phyloP scores from a whole-genome alignment of 2,113 vertebrate species.

The Amblyornis subalaris region DNA sequence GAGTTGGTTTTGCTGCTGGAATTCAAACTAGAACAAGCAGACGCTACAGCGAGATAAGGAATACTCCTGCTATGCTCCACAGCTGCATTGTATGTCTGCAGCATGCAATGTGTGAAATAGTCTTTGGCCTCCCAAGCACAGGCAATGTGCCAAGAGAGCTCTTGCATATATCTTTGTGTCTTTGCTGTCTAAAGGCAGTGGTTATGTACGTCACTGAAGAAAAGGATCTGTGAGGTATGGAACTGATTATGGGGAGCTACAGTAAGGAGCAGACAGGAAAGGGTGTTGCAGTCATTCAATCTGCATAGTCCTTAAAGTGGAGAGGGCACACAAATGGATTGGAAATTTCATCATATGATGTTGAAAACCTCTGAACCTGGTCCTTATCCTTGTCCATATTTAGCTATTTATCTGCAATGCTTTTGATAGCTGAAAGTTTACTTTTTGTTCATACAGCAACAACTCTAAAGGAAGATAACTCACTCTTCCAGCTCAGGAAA shows the following conservation, averaged over 20 bases:
- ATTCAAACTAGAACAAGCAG: slow-evolving; percentile 57
- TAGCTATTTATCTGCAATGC: not conserved
- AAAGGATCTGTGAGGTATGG: not conserved
- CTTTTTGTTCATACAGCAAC: not conserved
- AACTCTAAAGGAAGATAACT: not conserved
- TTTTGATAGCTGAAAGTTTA: not conserved
- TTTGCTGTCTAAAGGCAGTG: not conserved
- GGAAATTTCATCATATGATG: not conserved
- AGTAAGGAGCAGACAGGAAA: not conserved
- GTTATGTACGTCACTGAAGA: not conserved
- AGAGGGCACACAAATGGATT: not conserved
- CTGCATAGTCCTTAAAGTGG: not conserved
- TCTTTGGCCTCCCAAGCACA: slow-evolving; percentile 23
- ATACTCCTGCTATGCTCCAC: slow-evolving; percentile 17
- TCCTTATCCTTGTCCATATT: not conserved
- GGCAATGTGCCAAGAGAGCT: slow-evolving; percentile 44
- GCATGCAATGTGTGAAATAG: slow-evolving; percentile 1
- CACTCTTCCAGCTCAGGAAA: not conserved
- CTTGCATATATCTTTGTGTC: slow-evolving; percentile 12
- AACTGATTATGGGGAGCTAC: not conserved
- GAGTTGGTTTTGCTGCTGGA: slow-evolving; percentile 48
- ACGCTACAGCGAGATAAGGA: slow-evolving; percentile 37
- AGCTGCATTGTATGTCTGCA: slow-evolving; percentile 29
- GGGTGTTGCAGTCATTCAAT: not conserved
- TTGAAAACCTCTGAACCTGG: not conserved